Conservation (phyloP, 2,113 vertebrate genomes). For the Oncorhynchus keta region DNA sequence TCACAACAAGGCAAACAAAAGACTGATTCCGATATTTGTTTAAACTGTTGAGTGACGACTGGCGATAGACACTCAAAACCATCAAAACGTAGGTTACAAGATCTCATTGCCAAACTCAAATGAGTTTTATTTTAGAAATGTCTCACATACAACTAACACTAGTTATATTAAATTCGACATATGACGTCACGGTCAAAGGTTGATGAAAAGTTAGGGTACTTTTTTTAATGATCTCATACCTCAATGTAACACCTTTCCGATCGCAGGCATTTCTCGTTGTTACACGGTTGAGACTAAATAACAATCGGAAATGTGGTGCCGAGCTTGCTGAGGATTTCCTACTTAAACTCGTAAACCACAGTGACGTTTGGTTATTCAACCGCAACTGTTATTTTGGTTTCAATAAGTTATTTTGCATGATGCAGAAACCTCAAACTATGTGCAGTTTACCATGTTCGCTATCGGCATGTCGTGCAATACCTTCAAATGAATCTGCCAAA, state of each 20-base stretch:
- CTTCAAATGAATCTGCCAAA: background rate
- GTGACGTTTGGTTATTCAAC: conserved; percentile 1
- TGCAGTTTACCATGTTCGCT: background rate
- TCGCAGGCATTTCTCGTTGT: background rate
- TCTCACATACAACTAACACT: conserved; percentile 17
- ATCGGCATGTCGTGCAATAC: background rate
- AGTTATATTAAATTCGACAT: conserved; percentile 39
- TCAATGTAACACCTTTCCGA: background rate
- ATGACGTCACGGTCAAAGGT: background rate
- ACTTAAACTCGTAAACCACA: conserved; percentile 1
- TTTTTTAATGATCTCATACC: conserved; percentile 17
- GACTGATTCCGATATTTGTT: too few relatives aligned
- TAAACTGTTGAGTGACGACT: too few relatives aligned
- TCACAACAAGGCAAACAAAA: too few relatives aligned
- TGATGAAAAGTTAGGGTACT: conserved; percentile 29
- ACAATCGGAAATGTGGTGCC: background rate
- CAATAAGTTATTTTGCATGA: background rate
- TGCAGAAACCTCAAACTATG: background rate
- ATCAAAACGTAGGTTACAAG: too few relatives aligned
- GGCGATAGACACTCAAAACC: too few relatives aligned
- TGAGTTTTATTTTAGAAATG: too few relatives aligned
- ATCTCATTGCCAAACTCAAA: too few relatives aligned
- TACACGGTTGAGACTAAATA: background rate
- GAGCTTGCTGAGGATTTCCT: background rate
- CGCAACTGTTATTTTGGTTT: conserved; percentile 1